phyloP scores from a whole-genome alignment of 2,113 vertebrate genomes.

The Thryonomys swinderianus region DNA sequence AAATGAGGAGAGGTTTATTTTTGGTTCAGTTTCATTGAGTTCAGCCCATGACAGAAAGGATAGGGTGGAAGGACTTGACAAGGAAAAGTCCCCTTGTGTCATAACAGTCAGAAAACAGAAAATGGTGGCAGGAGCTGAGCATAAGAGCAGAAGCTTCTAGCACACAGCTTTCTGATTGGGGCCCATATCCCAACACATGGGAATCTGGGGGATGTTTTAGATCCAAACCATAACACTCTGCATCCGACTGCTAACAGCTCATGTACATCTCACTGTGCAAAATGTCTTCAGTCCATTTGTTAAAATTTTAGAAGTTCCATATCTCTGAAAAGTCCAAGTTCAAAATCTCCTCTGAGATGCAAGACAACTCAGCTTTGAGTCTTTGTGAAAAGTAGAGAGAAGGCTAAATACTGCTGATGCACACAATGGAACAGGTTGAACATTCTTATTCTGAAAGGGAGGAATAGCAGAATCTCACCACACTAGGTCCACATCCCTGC shows the following conservation, averaged over 20 bases:
- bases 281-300: not conserved
- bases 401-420: not conserved
- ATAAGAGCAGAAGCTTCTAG: not conserved
- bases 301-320: not conserved
- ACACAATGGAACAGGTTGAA: not conserved
- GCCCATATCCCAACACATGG: not conserved
- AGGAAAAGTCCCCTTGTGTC: not conserved
- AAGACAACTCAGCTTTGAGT: not conserved
- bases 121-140: not conserved
- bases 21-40: not conserved
- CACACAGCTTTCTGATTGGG: not conserved
- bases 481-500: no score
- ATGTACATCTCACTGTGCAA: not conserved
- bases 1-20: not conserved
- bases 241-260: not conserved
- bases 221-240: not conserved
- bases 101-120: not conserved
- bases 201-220: not conserved
- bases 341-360: not conserved
- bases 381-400: not conserved
- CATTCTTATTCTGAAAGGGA: not conserved
- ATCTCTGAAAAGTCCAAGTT: not conserved
- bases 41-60: not conserved
- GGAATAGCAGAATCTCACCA: not conserved
- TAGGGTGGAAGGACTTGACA: not conserved